Evolutionary conservation across 2,113 vertebrate genomes (phyloP).

Genomic region (Lichenostomus cassidix): DNA sequence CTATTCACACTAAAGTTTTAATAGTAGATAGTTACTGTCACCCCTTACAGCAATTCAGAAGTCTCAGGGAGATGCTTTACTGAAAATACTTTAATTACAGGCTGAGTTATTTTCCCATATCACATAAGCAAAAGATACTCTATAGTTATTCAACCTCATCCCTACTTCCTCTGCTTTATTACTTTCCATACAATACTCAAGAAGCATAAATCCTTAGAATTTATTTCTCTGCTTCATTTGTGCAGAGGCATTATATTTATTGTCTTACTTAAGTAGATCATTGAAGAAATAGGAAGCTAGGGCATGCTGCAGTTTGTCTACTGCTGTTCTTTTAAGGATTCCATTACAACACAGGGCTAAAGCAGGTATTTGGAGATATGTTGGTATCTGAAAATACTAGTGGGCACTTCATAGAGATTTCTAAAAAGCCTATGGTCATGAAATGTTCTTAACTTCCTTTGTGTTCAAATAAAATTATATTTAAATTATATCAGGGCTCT

Average conservation of each 20-base stretch:
- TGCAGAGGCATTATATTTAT: not conserved
- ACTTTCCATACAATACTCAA: not conserved
- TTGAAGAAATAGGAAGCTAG: not conserved
- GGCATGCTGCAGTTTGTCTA: not conserved
- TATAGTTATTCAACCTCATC: not conserved
- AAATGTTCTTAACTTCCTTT: not conserved
- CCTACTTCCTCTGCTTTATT: not conserved
- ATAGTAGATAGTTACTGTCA: not conserved
- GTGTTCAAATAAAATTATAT: not conserved
- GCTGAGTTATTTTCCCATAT: not conserved
- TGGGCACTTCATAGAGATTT: not conserved
- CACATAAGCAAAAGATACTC: not conserved
- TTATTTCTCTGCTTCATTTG: constrained; percentile 1
- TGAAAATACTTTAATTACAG: not conserved
- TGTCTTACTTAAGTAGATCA: not conserved
- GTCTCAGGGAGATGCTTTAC: not conserved
- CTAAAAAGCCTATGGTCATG: not conserved
- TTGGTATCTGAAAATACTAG: not conserved
- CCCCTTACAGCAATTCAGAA: not conserved
- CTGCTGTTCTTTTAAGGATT: not conserved
- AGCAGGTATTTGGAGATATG: not conserved
- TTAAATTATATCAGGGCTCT: not conserved
- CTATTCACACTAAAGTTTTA: not conserved
- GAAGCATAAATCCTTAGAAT: not conserved
- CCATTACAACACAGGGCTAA: not conserved